phyloP scores from a whole-genome alignment of 2,888 invertebrate genomes.

The Blomia tropicalis region DNA sequence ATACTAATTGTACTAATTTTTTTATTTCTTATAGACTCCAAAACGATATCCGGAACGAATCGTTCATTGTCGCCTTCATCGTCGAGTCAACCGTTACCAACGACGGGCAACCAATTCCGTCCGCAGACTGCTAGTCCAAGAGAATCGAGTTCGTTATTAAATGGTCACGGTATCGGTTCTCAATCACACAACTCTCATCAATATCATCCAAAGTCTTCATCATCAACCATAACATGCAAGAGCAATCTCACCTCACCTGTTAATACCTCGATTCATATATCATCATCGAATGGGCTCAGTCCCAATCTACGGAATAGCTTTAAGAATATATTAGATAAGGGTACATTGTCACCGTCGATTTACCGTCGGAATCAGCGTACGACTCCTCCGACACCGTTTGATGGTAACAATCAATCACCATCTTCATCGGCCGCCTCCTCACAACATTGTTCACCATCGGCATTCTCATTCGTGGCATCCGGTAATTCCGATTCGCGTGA shows the following conservation, averaged over 20 bases:
- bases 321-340: background rate
- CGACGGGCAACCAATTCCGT: background rate
- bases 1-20: background rate
- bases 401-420: background rate
- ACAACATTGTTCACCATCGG: background rate
- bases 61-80: background rate
- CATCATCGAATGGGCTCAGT: background rate
- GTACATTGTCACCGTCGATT: background rate
- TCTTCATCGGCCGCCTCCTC: slow-evolving; percentile 7
- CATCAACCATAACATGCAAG: background rate
- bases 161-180: background rate
- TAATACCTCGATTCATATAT: background rate
- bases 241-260: background rate
- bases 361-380: background rate
- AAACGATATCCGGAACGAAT: background rate
- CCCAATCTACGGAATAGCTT: background rate
- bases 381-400: background rate
- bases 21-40: background rate
- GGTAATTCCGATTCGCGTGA: no score
- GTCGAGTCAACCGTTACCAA: background rate
- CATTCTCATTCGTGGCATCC: background rate
- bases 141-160: background rate
- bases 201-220: background rate
- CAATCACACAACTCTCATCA: background rate
- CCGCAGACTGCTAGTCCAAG: slow-evolving; percentile 1